A percentile compares a stretch with the other conserved stretches of the same genome.
Evolutionary conservation across 2,888 invertebrate species (phyloP).

Genomic region (Odontomyia ornata): DNA sequence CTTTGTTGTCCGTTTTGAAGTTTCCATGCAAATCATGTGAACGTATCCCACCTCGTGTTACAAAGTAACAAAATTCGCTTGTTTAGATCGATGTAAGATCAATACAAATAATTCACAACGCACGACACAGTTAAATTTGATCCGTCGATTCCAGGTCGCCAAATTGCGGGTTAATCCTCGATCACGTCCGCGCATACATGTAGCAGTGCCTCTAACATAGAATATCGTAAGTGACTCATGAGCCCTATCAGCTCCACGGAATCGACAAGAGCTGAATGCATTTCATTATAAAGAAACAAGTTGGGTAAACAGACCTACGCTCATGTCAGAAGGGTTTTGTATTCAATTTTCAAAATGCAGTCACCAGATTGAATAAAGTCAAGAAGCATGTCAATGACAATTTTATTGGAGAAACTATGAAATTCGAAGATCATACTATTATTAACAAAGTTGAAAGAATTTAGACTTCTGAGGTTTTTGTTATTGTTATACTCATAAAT

Average conservation of each 20-base stretch:
- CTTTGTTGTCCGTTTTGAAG: neutral
- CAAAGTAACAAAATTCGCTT: neutral
- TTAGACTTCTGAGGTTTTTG: too few species aligned
- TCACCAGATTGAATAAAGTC: too few species aligned
- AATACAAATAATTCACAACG: too few species aligned
- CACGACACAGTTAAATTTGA: conserved; percentile 33
- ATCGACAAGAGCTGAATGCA: neutral
- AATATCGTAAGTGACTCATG: conserved; percentile 2
- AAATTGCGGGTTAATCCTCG: conserved; percentile 35
- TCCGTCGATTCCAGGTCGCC: conserved; percentile 37
- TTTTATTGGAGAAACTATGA: too few species aligned
- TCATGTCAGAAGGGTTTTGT: too few species aligned
- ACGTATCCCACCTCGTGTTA: neutral
- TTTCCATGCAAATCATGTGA: conserved; percentile 7
- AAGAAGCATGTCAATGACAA: too few species aligned
- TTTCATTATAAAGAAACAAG: too few species aligned
- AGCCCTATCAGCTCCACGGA: neutral
- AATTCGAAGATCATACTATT: too few species aligned
- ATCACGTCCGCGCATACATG: neutral
- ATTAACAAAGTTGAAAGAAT: too few species aligned
- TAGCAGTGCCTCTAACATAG: conserved; percentile 17
- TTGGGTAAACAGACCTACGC: too few species aligned
- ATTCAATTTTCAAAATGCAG: too few species aligned
- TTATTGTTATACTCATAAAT: too few species aligned
- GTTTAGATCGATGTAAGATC: neutral